Conservation (phyloP, 1,140 invertebrate genomes). For the Drosophila kepulauana region DNA sequence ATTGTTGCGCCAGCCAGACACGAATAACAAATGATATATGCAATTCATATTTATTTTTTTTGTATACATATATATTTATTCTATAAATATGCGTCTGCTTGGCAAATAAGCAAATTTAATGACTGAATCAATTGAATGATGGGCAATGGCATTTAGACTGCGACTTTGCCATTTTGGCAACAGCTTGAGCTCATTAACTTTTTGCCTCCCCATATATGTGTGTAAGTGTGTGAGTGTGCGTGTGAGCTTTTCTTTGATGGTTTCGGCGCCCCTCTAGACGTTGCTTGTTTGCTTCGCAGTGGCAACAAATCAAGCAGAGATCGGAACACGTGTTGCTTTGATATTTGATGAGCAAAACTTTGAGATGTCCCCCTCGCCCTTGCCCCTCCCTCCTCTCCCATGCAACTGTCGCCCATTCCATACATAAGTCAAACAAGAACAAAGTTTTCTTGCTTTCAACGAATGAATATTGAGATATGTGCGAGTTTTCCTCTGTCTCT, state of each 20-base stretch:
- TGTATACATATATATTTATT: neutral
- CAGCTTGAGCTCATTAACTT: conserved; percentile 63
- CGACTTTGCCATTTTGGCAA: conserved; percentile 30
- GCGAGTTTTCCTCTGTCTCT: conserved; percentile 9
- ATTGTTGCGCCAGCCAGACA: conserved; percentile 33
- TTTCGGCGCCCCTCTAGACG: conserved; percentile 4
- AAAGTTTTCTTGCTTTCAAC: conserved; percentile 48
- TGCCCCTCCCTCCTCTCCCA: neutral
- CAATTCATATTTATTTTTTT: neutral
- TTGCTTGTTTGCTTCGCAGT: conserved; percentile 22
- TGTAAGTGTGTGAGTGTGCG: conserved; percentile 20
- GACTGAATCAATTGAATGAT: conserved; percentile 20
- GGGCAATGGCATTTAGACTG: conserved; percentile 2
- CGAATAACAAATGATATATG: conserved; percentile 1
- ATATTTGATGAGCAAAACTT: conserved; percentile 77
- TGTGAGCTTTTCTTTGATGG: conserved; percentile 32
- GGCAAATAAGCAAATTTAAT: conserved; percentile 51
- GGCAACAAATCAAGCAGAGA: conserved; percentile 50
- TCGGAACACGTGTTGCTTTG: conserved; percentile 77
- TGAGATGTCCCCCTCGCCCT: neutral
- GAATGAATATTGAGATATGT: conserved; percentile 63
- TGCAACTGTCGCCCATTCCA: neutral
- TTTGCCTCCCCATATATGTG: conserved; percentile 23
- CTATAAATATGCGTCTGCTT: conserved; percentile 16
- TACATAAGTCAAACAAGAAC: conserved; percentile 60